Base-by-base conservation (phyloP, 2,113 vertebrate species). In the Austrofundulus limnaeus region DNA sequence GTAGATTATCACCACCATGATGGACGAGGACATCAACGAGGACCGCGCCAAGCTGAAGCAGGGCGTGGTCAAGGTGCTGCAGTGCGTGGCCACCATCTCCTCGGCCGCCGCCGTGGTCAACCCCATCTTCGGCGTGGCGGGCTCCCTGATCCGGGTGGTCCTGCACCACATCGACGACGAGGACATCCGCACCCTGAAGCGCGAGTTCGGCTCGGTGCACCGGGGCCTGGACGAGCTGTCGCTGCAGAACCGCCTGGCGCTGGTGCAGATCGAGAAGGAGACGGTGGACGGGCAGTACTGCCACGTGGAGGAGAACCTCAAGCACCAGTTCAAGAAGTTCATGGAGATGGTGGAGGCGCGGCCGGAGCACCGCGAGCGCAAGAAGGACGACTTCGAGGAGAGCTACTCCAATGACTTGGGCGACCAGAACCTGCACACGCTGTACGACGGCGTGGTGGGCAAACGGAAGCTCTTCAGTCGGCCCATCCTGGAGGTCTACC, bases 371-470 rank as follows among this genome's bases (percentile, higher is more conserved):
- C 46, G 81, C 37, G 46, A 90, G 11, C 54, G 77, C 60, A 90
- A 88, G 78, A 91, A 85, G 47, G 81, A 86, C 0, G 87, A 91
- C 73, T 93, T 92, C 0, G 75, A 85, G 28, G 66, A 84, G 65
- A 88, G 87, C 73, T 93, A 88, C 19, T 12, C 71, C 68, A 79
- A 90, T 1, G 87, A 92, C 75, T 2, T 88, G 67, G 91, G 90
- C 0, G 91, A 93, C 85, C 90, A 92, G 84, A 93, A 93, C 78
- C 86, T 93, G 68, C 84, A 93, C 89, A 92, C 92, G 6, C 90
- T 93, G n/a, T 93, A 91, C 2, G 91, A 93, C 0, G 90, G 92
- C 2, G 92, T 93, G 80, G 87, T 90, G 72, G 92, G 91, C 4
- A 91, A 79, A 12, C 70, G 63, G 2, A 93, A 93, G 76, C 85